Evolutionary conservation across 2,888 invertebrate genomes (phyloP), one percentile per base, ranked within the genome.

Genomic region (Chloroclysta siterata): DNA sequence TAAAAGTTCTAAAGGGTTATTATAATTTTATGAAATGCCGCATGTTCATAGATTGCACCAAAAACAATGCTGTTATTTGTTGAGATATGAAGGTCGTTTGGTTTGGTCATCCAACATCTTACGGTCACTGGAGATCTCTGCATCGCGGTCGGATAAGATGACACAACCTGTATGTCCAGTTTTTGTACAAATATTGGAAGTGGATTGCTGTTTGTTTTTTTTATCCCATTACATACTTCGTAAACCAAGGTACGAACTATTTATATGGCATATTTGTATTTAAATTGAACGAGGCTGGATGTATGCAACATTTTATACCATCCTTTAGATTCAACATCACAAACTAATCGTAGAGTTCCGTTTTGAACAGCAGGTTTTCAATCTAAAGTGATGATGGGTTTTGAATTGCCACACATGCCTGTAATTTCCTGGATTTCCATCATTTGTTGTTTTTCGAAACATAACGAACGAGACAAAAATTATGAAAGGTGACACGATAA

Each of bases 91-190:
- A 55, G 55, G 47, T 55, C 55, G 22, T 36, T 55, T 6, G 39
- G 47, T 36, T n/a, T n/a, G n/a, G n/a, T n/a, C n/a, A 28, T 47
- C 13, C 47, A 36, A 33, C 44, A 7, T 36, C n/a, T n/a, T n/a
- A n/a, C 36, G 46, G 46, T 6, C 47, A 55, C 55, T 36, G 5
- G 36, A 36, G 8, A 8, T 8, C 47, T 53, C 55, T 7, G 47
- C 22, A 46, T 36, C 36, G 42, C 22, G 44, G 51, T 51, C 50
- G 36, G 36, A 14, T 46, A 52, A 36, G 54, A 54, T 60, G 60
- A 54, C 54, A n/a, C 60, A 60, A 60, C 54, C 53, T 50, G 53
- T 29, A 29, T 42, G 22, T 41, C 57, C 50, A 50, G 57, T 57
- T 57, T 57, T 51, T 17, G 39, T 17, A 29, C 29, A 29, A 55